These are phyloP conservation scores for Cyaniris semiargus DNA, from an alignment of 2,888 invertebrate genomes.

Conservation along the genomic window DNA sequence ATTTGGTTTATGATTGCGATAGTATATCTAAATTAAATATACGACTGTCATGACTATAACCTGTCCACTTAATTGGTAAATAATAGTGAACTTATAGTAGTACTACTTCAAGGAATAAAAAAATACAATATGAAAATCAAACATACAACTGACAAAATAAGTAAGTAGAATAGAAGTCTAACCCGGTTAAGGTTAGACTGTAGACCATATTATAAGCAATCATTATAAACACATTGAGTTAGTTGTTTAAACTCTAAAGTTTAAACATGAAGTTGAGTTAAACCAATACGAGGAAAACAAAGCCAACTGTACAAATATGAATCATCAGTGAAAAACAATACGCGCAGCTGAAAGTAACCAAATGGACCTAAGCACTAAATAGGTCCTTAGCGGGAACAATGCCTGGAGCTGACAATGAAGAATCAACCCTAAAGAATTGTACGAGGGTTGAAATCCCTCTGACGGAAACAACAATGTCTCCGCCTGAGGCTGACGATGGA, in stretches of 20 bases:
- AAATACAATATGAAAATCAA: no score
- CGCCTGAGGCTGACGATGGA: neutral
- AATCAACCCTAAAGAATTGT: neutral
- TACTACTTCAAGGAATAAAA: no score
- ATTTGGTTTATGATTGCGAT: neutral
- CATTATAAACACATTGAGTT: no score
- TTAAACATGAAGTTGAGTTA: neutral
- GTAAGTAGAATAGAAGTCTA: no score
- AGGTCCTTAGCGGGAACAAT: constrained; percentile 18
- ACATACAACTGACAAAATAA: no score
- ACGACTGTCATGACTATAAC: neutral
- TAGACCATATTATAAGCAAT: no score
- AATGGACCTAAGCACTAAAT: constrained; percentile 24
- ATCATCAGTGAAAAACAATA: constrained; percentile 9
- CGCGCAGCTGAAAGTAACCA: constrained; percentile 14
- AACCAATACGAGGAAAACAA: neutral
- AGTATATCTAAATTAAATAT: neutral
- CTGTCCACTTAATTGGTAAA: no score
- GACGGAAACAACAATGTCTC: neutral
- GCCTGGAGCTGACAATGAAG: neutral
- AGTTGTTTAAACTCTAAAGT: neutral
- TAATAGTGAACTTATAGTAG: no score
- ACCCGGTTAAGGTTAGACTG: no score
- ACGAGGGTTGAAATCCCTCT: neutral
- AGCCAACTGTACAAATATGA: neutral